Conservation (phyloP, 2,113 vertebrate genomes). For the Thunnus maccoyii region DNA sequence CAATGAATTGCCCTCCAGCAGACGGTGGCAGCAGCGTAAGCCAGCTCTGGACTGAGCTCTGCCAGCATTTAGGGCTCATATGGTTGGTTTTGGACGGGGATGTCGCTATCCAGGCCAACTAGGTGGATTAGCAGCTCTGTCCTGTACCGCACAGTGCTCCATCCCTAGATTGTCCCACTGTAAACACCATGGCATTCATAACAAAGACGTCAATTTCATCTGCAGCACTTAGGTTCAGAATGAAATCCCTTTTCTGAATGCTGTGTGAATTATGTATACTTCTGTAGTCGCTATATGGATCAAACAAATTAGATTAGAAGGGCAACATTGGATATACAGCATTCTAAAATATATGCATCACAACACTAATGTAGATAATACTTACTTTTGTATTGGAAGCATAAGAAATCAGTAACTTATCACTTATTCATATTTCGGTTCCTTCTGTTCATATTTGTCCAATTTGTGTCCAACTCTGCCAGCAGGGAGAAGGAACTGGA, state of each 20-base stretch:
- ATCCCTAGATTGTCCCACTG: slow-evolving; percentile 39
- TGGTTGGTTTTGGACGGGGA: slow-evolving; percentile 62
- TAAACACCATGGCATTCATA: slow-evolving; percentile 32
- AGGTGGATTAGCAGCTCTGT: slow-evolving; percentile 66
- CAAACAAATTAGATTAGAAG: not conserved
- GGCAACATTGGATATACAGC: no score
- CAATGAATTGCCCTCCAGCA: slow-evolving; percentile 54
- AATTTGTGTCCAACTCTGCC: not conserved
- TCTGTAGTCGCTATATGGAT: not conserved
- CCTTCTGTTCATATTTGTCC: slow-evolving; percentile 3
- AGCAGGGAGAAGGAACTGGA: not conserved
- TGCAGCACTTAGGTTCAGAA: slow-evolving; percentile 3
- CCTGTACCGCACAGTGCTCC: slow-evolving; percentile 37
- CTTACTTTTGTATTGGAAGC: not conserved
- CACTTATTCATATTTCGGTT: not conserved
- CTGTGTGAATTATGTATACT: slow-evolving; percentile 3
- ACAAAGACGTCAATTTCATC: slow-evolving; percentile 38
- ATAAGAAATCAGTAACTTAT: not conserved
- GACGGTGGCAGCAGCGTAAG: slow-evolving; percentile 51
- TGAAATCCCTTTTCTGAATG: not conserved
- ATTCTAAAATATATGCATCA: no score
- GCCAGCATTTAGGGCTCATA: slow-evolving; percentile 60
- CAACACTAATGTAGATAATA: no score
- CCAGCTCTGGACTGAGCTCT: slow-evolving; percentile 44
- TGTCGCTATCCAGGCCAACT: slow-evolving; percentile 44